These are phyloP conservation scores for Tenthredo distinguenda DNA, from an alignment of 2,888 invertebrate species.

Conservation along the genomic window DNA sequence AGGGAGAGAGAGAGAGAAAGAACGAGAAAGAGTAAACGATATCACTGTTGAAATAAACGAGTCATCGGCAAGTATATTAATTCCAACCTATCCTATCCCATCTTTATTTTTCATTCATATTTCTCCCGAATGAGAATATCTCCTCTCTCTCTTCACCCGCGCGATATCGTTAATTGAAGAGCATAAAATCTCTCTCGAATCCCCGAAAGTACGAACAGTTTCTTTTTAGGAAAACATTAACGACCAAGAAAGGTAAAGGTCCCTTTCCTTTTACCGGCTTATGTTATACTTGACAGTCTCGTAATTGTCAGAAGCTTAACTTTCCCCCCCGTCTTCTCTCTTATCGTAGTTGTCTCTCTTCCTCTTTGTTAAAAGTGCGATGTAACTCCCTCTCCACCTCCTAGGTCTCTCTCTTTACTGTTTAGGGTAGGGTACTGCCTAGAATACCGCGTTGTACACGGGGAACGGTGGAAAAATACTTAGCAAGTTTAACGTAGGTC, in stretches of 20 bases:
- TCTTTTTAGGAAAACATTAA: not conserved
- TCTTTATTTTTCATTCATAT: not conserved
- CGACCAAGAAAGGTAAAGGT: constrained; percentile 2
- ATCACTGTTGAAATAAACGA: constrained; percentile 11
- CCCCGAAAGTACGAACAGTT: not conserved
- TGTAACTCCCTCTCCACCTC: not conserved
- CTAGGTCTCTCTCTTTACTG: not conserved
- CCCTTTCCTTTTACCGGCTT: constrained; percentile 6
- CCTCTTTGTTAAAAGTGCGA: not conserved
- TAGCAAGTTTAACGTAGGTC: constrained; percentile 4
- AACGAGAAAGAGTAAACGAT: not conserved
- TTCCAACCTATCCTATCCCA: too few relatives aligned
- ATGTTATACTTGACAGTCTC: constrained; percentile 20
- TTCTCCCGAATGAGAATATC: not conserved
- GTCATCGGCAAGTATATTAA: not conserved
- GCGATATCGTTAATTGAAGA: not conserved
- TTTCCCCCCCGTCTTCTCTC: not conserved
- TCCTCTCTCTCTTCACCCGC: not conserved
- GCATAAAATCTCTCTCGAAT: not conserved
- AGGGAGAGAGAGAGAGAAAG: not conserved
- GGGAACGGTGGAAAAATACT: not conserved
- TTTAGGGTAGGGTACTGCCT: not conserved
- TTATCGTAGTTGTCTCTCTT: not conserved
- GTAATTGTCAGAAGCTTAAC: constrained; percentile 22
- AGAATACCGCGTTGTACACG: not conserved